Conservation (phyloP, 2,797 vertebrate species). For the Gobio occitaniae region DNA sequence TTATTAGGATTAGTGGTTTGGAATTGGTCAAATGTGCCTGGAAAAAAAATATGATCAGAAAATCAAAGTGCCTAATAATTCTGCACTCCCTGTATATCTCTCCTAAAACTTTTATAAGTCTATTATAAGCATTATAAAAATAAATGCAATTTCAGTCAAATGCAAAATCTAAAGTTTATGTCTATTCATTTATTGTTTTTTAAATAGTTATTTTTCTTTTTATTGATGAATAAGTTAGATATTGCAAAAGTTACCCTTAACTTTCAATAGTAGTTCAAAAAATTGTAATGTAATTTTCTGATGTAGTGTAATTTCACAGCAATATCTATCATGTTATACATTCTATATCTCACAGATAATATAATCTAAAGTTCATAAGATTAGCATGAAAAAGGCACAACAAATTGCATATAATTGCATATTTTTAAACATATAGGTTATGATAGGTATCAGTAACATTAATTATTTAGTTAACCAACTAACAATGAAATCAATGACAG, state of each 20-base stretch:
- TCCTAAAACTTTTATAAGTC: neutral
- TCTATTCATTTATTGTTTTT: neutral
- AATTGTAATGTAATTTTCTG: neutral
- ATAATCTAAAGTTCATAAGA: neutral
- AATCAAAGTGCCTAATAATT: no score
- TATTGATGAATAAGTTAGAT: neutral
- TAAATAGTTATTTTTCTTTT: neutral
- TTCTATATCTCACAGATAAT: neutral
- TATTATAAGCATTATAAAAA: neutral
- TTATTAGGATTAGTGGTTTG: no score
- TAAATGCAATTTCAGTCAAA: neutral
- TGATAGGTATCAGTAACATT: neutral
- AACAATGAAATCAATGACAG: no score
- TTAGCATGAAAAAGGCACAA: neutral
- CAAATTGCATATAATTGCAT: neutral
- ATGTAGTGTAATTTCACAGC: neutral
- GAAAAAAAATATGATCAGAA: no score
- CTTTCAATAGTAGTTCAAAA: neutral
- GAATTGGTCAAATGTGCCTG: no score
- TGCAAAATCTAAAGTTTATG: neutral
- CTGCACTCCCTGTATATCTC: no score
- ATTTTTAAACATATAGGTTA: neutral
- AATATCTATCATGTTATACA: neutral
- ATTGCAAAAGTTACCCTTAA: neutral
- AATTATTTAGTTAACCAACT: neutral